phyloP scores from a whole-genome alignment of 2,797 vertebrate species.

The Myripristis murdjan region DNA sequence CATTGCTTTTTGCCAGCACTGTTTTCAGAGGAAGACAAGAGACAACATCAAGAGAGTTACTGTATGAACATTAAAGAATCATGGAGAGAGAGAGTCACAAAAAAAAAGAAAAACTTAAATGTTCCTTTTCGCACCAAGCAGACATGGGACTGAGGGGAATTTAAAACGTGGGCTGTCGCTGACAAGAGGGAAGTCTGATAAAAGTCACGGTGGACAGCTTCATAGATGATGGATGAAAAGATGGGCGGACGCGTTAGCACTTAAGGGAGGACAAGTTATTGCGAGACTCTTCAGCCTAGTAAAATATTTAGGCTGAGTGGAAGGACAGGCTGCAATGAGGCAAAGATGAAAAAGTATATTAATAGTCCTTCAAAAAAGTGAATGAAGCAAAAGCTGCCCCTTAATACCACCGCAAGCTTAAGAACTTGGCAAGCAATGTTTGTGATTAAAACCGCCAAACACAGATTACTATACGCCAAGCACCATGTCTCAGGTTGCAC shows the following conservation, averaged over 20 bases:
- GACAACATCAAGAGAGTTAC: conserved; percentile 12
- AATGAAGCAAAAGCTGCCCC: conserved; percentile 64
- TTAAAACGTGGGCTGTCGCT: not conserved
- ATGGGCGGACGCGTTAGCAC: conserved; percentile 20
- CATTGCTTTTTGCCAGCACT: too few species aligned
- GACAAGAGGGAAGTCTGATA: conserved; percentile 26
- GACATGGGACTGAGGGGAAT: not conserved
- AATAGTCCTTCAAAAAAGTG: conserved; percentile 69
- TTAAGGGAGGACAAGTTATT: conserved; percentile 22
- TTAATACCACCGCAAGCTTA: conserved; percentile 61
- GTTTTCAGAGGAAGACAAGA: conserved; percentile 33
- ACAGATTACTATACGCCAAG: conserved; percentile 67
- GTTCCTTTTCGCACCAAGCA: conserved; percentile 18
- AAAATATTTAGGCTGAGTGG: conserved; percentile 42
- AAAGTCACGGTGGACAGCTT: conserved; percentile 22
- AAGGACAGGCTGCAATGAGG: conserved; percentile 21
- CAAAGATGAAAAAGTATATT: conserved; percentile 57
- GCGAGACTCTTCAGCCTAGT: conserved; percentile 30
- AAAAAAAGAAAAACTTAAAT: conserved; percentile 18
- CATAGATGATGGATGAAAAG: conserved; percentile 38
- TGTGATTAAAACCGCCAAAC: conserved; percentile 74
- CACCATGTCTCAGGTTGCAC: conserved; percentile 50
- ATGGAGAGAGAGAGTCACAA: not conserved
- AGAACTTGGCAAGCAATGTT: conserved; percentile 63
- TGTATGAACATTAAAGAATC: conserved; percentile 30